These are phyloP conservation scores for Pseudanteris insignis DNA, from an alignment of 2,888 invertebrate genomes.

Conservation along the genomic window DNA sequence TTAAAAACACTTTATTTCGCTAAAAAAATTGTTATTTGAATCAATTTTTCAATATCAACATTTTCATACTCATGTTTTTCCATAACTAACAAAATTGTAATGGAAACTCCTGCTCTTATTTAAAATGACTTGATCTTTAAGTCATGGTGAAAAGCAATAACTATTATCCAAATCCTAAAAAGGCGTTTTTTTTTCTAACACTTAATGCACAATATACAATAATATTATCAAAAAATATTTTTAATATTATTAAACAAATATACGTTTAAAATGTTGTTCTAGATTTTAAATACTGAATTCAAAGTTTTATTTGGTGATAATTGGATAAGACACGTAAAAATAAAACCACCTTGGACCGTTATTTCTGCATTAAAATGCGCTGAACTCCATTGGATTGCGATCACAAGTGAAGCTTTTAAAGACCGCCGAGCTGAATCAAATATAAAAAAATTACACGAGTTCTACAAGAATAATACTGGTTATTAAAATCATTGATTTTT, in stretches of 20 bases:
- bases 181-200: no score
- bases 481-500: not conserved
- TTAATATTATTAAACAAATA: conserved; percentile 38
- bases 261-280: not conserved
- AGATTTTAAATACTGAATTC: conserved; percentile 53
- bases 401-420: conserved; percentile 57
- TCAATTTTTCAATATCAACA: no score
- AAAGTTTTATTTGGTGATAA: conserved; percentile 55
- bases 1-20: no score
- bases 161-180: no score
- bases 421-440: conserved; percentile 48
- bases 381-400: conserved; percentile 64
- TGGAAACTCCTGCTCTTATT: no score
- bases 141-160: no score
- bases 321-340: conserved; percentile 58
- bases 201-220: no score
- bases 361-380: conserved; percentile 58
- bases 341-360: conserved; percentile 62
- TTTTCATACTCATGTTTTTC: no score
- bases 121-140: no score
- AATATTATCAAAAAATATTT: not conserved
- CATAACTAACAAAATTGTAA: no score
- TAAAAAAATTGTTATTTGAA: no score
- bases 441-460: conserved; percentile 10
- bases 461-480: conserved; percentile 3